Conservation (phyloP, 2,113 vertebrate species). For the Limnothrissa miodon region DNA sequence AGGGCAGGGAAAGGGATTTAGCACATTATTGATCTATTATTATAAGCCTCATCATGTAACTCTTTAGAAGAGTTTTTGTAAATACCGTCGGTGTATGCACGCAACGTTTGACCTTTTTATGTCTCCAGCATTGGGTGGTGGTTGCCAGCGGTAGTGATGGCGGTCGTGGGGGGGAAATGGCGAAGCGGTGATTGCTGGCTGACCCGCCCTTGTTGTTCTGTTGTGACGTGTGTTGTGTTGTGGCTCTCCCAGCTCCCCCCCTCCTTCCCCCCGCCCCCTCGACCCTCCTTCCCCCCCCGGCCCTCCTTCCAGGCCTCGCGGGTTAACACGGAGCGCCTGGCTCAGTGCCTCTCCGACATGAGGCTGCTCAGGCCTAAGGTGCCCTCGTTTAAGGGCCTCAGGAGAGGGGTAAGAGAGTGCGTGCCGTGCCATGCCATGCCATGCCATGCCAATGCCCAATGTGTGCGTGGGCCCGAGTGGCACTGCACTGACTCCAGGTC, state of each 20-base stretch:
- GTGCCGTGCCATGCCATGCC: neutral
- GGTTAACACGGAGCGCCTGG: slow-evolving; percentile 87
- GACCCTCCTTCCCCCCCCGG: slow-evolving; percentile 70
- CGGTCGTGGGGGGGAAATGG: neutral
- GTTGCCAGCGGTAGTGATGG: no score
- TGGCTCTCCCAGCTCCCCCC: slow-evolving; percentile 71
- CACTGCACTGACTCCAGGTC: neutral
- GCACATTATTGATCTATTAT: neutral
- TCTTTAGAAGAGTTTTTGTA: neutral
- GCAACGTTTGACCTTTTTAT: neutral
- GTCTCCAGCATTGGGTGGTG: neutral
- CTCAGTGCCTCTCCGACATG: slow-evolving; percentile 93
- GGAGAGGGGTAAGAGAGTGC: slow-evolving; percentile 95
- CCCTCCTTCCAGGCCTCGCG: slow-evolving; percentile 80
- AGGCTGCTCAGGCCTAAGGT: slow-evolving; percentile 91
- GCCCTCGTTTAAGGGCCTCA: slow-evolving; percentile 87
- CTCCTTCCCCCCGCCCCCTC: slow-evolving; percentile 49
- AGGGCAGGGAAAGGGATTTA: neutral
- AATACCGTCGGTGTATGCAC: neutral
- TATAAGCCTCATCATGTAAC: neutral
- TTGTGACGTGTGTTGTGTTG: slow-evolving; percentile 24
- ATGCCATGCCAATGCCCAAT: no score
- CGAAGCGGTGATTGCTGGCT: slow-evolving; percentile 1
- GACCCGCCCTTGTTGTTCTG: slow-evolving; percentile 27
- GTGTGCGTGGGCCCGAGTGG: no score